Percentiles rank a stretch among this genome's conserved stretches.
Evolutionary conservation across 37 sponge, comb jelly and placozoan species (phyloP).

Genomic region (Axinella damicornis): DNA sequence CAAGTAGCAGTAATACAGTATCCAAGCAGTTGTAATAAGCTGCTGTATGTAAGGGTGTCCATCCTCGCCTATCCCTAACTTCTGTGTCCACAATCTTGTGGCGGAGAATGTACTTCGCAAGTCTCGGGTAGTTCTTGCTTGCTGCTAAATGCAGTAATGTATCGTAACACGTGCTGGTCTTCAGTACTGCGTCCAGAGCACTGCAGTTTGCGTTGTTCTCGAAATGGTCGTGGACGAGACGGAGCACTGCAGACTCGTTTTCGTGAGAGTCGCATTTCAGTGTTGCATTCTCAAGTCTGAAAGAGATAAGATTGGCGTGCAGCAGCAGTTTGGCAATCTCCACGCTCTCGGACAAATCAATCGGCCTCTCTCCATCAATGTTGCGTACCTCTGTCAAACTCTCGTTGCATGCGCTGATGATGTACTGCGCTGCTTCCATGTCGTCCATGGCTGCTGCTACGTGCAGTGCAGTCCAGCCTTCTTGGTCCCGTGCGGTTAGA

Average conservation of each 20-base stretch:
- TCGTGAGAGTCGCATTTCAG: not conserved
- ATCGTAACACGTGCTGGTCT: conserved; percentile 44
- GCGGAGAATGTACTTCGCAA: conserved; percentile 45
- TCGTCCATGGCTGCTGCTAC: conserved; percentile 78
- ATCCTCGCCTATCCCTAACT: conserved; percentile 54
- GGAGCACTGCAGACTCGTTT: conserved; percentile 28
- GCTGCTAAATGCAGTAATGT: conserved; percentile 76
- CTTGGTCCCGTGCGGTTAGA: conserved; percentile 45
- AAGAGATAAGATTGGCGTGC: conserved; percentile 50
- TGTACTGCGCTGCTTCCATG: conserved; percentile 60
- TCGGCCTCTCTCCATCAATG: conserved; percentile 68
- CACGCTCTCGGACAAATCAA: conserved; percentile 68
- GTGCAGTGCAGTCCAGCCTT: conserved; percentile 77
- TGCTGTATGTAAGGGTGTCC: conserved; percentile 74
- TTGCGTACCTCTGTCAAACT: conserved; percentile 45
- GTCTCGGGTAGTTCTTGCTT: conserved; percentile 61
- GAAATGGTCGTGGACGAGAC: conserved; percentile 25
- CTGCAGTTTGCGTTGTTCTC: conserved; percentile 8
- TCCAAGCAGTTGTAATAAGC: conserved; percentile 65
- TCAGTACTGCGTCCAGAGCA: conserved; percentile 35
- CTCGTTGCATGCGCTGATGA: conserved; percentile 17
- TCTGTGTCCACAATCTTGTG: conserved; percentile 26
- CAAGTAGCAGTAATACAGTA: conserved; percentile 45
- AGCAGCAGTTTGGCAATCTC: conserved; percentile 72
- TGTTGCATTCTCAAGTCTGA: conserved; percentile 5